Base-by-base conservation (phyloP, 2,888 invertebrate species). In the Pyralis farinalis region DNA sequence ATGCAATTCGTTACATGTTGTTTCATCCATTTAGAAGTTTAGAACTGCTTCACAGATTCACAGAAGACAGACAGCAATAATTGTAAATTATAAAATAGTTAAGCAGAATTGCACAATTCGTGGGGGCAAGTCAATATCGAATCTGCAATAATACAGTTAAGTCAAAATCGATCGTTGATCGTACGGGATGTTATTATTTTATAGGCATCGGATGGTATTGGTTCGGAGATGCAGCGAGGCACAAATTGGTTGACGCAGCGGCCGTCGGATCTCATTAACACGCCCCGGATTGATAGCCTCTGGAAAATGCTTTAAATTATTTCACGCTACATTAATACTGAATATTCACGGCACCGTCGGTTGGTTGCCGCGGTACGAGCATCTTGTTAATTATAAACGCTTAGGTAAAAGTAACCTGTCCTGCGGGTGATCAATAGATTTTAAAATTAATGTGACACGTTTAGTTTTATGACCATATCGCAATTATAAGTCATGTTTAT, bases 261-360 rank as follows among this genome's bases (percentile, higher is more conserved):
- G 9, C 27, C 66, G 61, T 72, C 75, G 77, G 71, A 82, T 82
- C 80, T 86, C 84, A 84, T 85, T 84, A 84, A 74, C 73, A 55
- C 62, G 67, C 16, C 16, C 16, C 16, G 75, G 79, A 84, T 83
- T 84, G 80, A 85, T 84, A 76, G 78, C 69, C 75, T 48, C 75
- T 49, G 76, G 79, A 81, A 82, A 82, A 82, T 70, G 72, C 63
- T 81, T 71, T 57, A 74, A 77, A 83, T 77, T 79, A 81, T 83
- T 82, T 80, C 62, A 77, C 72, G 77, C 71, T 70, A 74, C 71
- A 79, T 80, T 75, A 72, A 79, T 78, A 78, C 73, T 75, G 67
- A 25, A 25, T 25, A 25, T 25, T 25, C 7, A 25, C 25, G 25
- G 3, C n/a, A n/a, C 7, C n/a, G 25, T 25, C 8, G 25, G 25